Conservation (phyloP, 2,888 invertebrate genomes). For the Apoderus coryli region DNA sequence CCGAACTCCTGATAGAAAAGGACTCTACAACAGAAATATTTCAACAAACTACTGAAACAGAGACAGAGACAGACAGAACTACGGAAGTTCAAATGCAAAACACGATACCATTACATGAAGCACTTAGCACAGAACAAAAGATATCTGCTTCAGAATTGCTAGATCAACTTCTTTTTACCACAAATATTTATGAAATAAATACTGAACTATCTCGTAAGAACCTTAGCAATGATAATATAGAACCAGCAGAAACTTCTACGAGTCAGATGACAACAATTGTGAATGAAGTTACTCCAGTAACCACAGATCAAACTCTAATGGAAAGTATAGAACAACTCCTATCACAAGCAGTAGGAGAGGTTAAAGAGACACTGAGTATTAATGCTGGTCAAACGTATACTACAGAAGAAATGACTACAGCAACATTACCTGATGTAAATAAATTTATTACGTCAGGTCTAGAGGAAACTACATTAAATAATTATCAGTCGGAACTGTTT, state of each 20-base stretch:
- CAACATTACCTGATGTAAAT: no score
- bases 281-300: constrained; percentile 12
- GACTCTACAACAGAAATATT: no score
- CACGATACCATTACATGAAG: no score
- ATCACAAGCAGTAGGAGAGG: constrained; percentile 24
- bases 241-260: constrained; percentile 13
- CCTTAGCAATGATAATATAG: constrained; percentile 3
- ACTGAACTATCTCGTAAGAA: constrained; percentile 20
- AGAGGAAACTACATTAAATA: no score
- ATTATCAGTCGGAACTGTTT: no score
- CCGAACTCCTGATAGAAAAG: no score
- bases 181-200: constrained; percentile 29
- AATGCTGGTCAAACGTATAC: no score
- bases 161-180: constrained; percentile 25
- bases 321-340: constrained; percentile 27
- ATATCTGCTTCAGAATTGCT: constrained; percentile 21
- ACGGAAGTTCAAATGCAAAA: no score
- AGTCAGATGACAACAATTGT: constrained; percentile 11
- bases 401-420: no score
- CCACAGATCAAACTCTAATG: constrained; percentile 24
- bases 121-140: constrained; percentile 15
- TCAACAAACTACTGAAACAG: no score
- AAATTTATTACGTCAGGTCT: no score
- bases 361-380: constrained; percentile 18
- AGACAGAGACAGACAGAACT: no score